Conservation (phyloP, 2,888 invertebrate species). For the Tridacna crocea region DNA sequence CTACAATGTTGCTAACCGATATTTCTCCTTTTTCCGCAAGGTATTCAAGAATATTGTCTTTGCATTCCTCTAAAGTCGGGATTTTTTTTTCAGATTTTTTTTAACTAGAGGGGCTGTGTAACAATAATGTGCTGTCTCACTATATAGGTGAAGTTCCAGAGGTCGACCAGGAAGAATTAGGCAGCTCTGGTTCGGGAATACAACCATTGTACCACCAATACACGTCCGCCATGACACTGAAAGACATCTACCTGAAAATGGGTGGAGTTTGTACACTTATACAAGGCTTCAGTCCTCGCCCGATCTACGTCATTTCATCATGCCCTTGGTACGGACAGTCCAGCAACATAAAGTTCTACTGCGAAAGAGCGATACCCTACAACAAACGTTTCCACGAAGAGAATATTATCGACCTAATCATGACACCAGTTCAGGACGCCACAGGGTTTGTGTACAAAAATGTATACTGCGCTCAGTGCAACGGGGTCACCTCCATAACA, state of each 20-base stretch:
- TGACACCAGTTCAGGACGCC: conserved; percentile 72
- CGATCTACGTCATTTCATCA: conserved; percentile 64
- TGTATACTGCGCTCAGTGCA: conserved; percentile 74
- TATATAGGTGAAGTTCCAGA: no score
- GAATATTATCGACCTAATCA: conserved; percentile 59
- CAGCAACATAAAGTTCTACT: conserved; percentile 49
- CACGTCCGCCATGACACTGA: conserved; percentile 9
- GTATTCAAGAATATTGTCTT: background rate
- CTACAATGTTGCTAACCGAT: background rate
- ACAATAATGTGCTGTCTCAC: no score
- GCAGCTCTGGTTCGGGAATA: background rate
- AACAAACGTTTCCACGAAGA: conserved; percentile 29
- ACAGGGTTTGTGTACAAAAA: conserved; percentile 74
- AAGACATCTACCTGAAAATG: conserved; percentile 44
- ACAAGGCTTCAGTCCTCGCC: conserved; percentile 53
- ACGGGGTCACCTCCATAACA: conserved; percentile 50
- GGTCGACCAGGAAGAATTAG: no score
- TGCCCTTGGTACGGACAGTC: conserved; percentile 56
- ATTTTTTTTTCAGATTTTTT: no score
- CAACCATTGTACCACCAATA: conserved; percentile 10
- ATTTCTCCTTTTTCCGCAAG: background rate
- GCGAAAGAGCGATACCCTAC: conserved; percentile 42
- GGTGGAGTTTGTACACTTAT: conserved; percentile 56
- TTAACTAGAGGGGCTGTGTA: no score
- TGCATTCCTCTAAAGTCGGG: background rate